Evolutionary conservation across 2,113 vertebrate species (phyloP).

Genomic region (Maylandia zebra): DNA sequence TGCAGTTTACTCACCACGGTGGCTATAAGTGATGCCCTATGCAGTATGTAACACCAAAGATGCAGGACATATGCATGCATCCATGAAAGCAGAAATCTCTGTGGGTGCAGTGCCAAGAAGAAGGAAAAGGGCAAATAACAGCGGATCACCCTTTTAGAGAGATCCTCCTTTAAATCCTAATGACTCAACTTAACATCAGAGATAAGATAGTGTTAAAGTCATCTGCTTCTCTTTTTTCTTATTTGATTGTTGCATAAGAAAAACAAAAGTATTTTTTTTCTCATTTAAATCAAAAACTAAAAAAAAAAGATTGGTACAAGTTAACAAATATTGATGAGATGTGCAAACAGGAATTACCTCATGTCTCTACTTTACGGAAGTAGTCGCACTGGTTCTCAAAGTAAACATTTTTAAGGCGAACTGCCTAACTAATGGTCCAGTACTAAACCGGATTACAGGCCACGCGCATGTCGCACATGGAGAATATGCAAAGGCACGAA

Average conservation of each 20-base stretch:
- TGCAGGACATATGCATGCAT: neutral
- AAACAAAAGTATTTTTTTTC: neutral
- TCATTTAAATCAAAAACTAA: neutral
- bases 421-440: neutral
- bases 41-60: neutral
- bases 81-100: neutral
- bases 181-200: neutral
- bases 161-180: neutral
- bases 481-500: slow-evolving; percentile 4
- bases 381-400: neutral
- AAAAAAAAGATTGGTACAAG: neutral
- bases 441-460: neutral
- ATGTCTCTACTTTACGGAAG: neutral
- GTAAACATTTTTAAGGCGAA: neutral
- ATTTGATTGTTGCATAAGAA: neutral
- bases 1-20: neutral
- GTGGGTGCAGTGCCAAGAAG: neutral
- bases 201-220: neutral
- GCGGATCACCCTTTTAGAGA: neutral
- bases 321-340: neutral
- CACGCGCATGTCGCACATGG: neutral
- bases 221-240: neutral
- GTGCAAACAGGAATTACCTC: neutral
- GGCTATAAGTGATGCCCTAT: neutral
- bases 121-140: neutral